Evolutionary conservation across 2,888 invertebrate genomes (phyloP).

Genomic region (Xiphydria camelus): DNA sequence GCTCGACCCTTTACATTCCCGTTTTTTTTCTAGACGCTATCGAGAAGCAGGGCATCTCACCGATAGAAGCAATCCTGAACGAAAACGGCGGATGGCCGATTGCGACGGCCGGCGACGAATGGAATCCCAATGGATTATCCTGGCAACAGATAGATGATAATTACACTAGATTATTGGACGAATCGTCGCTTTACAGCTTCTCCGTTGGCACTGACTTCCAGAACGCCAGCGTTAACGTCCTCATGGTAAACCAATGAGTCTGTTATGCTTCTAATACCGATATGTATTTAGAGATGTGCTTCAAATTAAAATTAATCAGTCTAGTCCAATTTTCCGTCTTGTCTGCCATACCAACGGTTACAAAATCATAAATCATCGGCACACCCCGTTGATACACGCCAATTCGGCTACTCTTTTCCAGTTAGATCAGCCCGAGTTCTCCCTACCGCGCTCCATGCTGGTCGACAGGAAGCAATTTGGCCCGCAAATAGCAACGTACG

Average conservation of each 20-base stretch:
- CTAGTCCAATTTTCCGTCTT: no score
- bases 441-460: not conserved
- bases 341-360: no score
- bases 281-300: not conserved
- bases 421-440: slow-evolving; percentile 2
- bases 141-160: slow-evolving; percentile 13
- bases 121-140: slow-evolving; percentile 32
- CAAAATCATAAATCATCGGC: no score
- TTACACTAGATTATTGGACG: slow-evolving; percentile 3
- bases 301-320: not conserved
- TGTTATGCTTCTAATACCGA: not conserved
- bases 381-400: no score
- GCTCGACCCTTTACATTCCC: no score
- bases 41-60: slow-evolving; percentile 65
- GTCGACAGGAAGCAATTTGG: not conserved
- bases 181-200: slow-evolving; percentile 1
- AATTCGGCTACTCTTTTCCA: no score
- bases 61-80: slow-evolving; percentile 61
- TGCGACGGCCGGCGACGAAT: slow-evolving; percentile 9
- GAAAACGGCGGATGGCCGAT: slow-evolving; percentile 23
- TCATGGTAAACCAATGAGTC: not conserved
- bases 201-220: slow-evolving; percentile 5
- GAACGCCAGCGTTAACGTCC: slow-evolving; percentile 8
- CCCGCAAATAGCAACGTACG: slow-evolving; percentile 23
- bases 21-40: slow-evolving; percentile 38